Evolutionary conservation across 2,888 invertebrate species (phyloP), one percentile per base, ranked within the genome.

Genomic region (Lamproptera curius): DNA sequence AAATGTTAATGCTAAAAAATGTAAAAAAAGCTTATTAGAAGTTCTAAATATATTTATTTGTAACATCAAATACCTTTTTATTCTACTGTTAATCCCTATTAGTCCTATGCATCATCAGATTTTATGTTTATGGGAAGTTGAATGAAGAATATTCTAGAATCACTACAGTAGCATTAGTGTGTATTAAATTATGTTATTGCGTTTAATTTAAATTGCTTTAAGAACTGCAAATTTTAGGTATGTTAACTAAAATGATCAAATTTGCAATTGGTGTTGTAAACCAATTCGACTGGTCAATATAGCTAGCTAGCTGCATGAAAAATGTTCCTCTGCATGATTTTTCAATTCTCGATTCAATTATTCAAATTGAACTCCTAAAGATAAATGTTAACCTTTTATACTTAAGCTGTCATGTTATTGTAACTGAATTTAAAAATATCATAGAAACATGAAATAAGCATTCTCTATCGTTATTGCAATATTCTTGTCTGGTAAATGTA

Each of bases 111-210:
- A n/a, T 55, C 46, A 54, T 52, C 57, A 57, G 51, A 43, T 36
- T 33, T 44, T 42, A 40, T 34, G 41, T 40, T 50, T 46, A 26
- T 40, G 35, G 47, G 16, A 42, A 47, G 46, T 54, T 44, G 51
- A 55, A 50, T 52, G 63, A 56, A 63, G 80, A 80, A 80, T 66
- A 63, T 81, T 81, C 82, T 78, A 78, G 80, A 80, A 58, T 55
- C 56, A 59, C 46, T 57, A 51, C 49, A 57, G 13, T 36, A 26
- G 13, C n/a, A n/a, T n/a, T n/a, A n/a, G n/a, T n/a, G n/a, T n/a
- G n/a, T n/a, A n/a, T n/a, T n/a, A n/a, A n/a, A n/a, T n/a, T n/a
- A n/a, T n/a, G n/a, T 1, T 11, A 11, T 31, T 31, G 9, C 1
- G 11, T 11, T 31, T 11, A n/a, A 11, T 11, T 31, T 28, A 28